Percentiles rank a stretch among this genome's conserved stretches.
Evolutionary conservation across 2,888 invertebrate species (phyloP).

Genomic region (Coelopa pilipes): DNA sequence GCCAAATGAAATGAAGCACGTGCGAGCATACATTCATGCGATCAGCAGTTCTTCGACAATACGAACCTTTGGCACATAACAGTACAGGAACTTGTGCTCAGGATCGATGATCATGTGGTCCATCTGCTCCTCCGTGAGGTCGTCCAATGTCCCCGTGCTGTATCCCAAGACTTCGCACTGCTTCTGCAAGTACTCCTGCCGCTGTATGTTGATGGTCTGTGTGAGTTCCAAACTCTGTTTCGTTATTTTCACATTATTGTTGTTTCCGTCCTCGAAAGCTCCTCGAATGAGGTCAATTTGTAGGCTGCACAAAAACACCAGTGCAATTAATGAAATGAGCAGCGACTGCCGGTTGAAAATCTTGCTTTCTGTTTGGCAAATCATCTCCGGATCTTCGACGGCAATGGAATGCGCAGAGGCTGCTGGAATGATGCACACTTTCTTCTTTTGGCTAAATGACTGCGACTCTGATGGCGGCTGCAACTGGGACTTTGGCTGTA

Average conservation of each 20-base stretch:
- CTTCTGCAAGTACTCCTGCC: slow-evolving; percentile 73
- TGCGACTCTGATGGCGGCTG: neutral
- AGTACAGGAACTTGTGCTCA: slow-evolving; percentile 85
- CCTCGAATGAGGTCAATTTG: slow-evolving; percentile 48
- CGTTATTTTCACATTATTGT: slow-evolving; percentile 65
- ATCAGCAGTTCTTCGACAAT: neutral
- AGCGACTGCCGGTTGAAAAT: slow-evolving; percentile 45
- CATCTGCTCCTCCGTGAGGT: slow-evolving; percentile 71
- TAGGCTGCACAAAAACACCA: slow-evolving; percentile 44
- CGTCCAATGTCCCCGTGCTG: slow-evolving; percentile 62
- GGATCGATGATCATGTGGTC: slow-evolving; percentile 87
- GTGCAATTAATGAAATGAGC: slow-evolving; percentile 45
- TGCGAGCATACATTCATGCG: too few relatives aligned
- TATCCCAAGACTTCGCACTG: slow-evolving; percentile 71
- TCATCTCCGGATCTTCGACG: slow-evolving; percentile 35
- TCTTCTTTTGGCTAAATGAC: slow-evolving; percentile 9
- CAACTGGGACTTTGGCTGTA: slow-evolving; percentile 1
- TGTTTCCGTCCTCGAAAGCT: slow-evolving; percentile 63
- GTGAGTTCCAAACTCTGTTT: slow-evolving; percentile 72
- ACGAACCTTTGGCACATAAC: slow-evolving; percentile 92
- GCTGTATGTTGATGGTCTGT: slow-evolving; percentile 73
- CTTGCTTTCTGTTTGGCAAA: slow-evolving; percentile 27
- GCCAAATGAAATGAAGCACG: too few relatives aligned
- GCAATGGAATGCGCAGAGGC: slow-evolving; percentile 18
- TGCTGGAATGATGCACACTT: slow-evolving; percentile 19